Evolutionary conservation across 2,797 vertebrate species (phyloP).

Genomic region (Acanthurus lineatus): DNA sequence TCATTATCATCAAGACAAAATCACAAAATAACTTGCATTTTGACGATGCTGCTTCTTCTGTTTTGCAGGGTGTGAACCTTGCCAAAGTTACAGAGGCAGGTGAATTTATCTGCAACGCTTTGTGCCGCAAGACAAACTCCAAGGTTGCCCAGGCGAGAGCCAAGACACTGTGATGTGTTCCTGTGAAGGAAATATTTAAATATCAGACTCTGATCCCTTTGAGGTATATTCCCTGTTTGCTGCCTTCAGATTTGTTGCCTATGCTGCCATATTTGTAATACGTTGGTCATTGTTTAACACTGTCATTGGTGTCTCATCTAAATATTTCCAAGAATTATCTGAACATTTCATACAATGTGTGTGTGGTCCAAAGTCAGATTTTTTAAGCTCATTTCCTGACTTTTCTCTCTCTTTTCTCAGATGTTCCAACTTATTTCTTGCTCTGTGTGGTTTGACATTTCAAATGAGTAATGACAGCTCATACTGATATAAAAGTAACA

Average conservation of each 20-base stretch:
- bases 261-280: conserved; percentile 29
- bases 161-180: conserved; percentile 58
- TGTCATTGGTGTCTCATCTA: not conserved
- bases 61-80: conserved; percentile 91
- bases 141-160: conserved; percentile 91
- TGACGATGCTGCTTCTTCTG: not conserved
- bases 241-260: conserved; percentile 48
- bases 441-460: not conserved
- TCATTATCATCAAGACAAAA: not conserved
- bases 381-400: not conserved
- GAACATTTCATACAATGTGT: not conserved
- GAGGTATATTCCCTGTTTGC: conserved; percentile 56
- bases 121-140: conserved; percentile 92
- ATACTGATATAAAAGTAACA: not conserved
- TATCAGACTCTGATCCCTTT: conserved; percentile 25
- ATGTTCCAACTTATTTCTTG: not conserved
- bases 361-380: conserved; percentile 4
- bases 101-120: conserved; percentile 91
- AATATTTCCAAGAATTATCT: not conserved
- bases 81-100: conserved; percentile 90
- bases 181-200: not conserved
- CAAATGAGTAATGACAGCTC: not conserved
- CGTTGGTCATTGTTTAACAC: conserved; percentile 9
- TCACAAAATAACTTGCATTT: not conserved
- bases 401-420: not conserved